phyloP scores from a whole-genome alignment of 2,888 invertebrate genomes.

The Eilema sororculum region DNA sequence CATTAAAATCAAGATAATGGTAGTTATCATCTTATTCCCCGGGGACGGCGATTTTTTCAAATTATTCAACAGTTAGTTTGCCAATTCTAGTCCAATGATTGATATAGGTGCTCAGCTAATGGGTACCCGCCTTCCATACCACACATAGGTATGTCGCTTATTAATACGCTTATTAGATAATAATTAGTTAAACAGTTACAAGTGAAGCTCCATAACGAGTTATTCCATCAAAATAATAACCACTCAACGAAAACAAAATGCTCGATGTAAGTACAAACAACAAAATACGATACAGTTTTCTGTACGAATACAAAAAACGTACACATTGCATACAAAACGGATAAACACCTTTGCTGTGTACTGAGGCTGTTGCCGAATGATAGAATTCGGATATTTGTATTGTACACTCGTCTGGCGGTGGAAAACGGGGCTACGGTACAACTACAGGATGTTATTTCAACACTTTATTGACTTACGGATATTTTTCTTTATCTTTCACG shows the following conservation, averaged over 20 bases:
- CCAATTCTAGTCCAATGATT: too few species aligned
- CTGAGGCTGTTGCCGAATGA: conserved; percentile 16
- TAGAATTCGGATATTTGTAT: conserved; percentile 21
- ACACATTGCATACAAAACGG: neutral
- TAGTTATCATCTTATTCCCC: too few species aligned
- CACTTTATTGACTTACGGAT: conserved; percentile 7
- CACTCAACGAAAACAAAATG: neutral
- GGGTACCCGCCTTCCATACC: too few species aligned
- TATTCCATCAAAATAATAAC: neutral
- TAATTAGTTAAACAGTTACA: neutral
- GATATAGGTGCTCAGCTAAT: too few species aligned
- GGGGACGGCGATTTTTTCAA: too few species aligned
- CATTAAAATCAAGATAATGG: too few species aligned
- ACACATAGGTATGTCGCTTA: too few species aligned
- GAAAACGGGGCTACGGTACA: neutral
- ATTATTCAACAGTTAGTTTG: too few species aligned
- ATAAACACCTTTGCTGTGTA: conserved; percentile 15
- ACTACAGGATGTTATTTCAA: neutral
- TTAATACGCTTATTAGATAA: neutral
- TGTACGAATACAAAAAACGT: neutral
- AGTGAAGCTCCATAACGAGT: neutral
- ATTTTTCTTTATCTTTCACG: neutral
- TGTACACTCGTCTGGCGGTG: conserved; percentile 5
- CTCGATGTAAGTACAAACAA: neutral
- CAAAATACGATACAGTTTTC: conserved; percentile 1